Evolutionary conservation across 2,888 invertebrate genomes (phyloP).

Genomic region (Ennomos quercinarius): DNA sequence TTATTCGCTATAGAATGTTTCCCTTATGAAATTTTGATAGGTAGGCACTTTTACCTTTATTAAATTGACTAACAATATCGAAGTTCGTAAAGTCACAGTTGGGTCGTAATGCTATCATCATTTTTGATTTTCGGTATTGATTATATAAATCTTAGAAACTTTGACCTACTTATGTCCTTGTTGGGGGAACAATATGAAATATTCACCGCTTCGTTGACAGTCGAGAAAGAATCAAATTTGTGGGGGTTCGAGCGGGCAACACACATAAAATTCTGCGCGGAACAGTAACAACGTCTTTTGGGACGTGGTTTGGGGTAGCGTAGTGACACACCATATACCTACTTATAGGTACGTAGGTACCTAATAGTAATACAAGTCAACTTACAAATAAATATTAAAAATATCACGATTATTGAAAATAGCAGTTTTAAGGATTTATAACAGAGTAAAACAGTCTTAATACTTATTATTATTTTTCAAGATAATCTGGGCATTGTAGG

Average conservation of each 20-base stretch:
- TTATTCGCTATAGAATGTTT: slow-evolving; percentile 30
- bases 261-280: slow-evolving; percentile 46
- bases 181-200: slow-evolving; percentile 59
- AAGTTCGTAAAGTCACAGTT: slow-evolving; percentile 35
- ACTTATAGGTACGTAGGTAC: no score
- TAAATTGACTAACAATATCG: slow-evolving; percentile 41
- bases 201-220: slow-evolving; percentile 65
- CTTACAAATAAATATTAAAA: no score
- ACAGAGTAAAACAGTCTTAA: no score
- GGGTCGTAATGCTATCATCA: slow-evolving; percentile 44
- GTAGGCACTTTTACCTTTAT: slow-evolving; percentile 36
- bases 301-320: not conserved
- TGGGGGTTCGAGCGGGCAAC: slow-evolving; percentile 38
- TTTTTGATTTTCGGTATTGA: slow-evolving; percentile 50
- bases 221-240: slow-evolving; percentile 69
- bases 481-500: no score
- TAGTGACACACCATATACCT: not conserved
- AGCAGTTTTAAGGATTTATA: no score
- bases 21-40: slow-evolving; percentile 30
- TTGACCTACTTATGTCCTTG: slow-evolving; percentile 58
- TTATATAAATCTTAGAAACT: slow-evolving; percentile 62
- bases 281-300: slow-evolving; percentile 47
- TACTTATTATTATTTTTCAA: no score
- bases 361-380: no score
- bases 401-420: no score